Conservation (phyloP, 2,888 invertebrate genomes). For the Strigamia crassipes region DNA sequence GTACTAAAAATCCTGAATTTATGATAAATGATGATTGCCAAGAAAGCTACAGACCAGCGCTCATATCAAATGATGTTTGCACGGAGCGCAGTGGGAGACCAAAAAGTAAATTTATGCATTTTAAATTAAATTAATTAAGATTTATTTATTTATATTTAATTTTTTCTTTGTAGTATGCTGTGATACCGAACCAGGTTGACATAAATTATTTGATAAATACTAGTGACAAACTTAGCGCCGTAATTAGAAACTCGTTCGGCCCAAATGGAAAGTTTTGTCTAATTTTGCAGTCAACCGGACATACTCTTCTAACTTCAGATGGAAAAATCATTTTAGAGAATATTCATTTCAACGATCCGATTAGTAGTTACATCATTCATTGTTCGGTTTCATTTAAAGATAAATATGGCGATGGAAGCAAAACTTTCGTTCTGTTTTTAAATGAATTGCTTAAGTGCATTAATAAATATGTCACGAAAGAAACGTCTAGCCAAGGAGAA, state of each 20-base stretch:
- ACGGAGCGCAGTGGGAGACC: constrained; percentile 68
- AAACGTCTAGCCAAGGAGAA: background rate
- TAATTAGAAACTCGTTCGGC: background rate
- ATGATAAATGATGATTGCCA: constrained; percentile 62
- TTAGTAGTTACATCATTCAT: background rate
- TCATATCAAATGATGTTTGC: constrained; percentile 67
- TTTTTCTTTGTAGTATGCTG: background rate
- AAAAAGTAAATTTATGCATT: background rate
- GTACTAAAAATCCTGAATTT: constrained; percentile 77
- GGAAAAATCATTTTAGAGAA: constrained; percentile 12
- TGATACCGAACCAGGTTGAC: background rate
- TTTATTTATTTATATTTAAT: no score
- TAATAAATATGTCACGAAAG: background rate
- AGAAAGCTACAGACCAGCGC: constrained; percentile 72
- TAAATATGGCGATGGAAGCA: constrained; percentile 19
- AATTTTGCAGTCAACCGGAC: background rate
- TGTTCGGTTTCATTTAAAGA: background rate
- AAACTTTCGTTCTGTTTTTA: constrained; percentile 18
- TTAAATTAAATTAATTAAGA: no score
- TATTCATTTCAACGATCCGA: background rate
- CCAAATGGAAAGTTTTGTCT: constrained; percentile 5
- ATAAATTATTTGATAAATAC: background rate
- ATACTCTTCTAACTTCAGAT: background rate
- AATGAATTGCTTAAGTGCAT: constrained; percentile 12
- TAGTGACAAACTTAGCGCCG: background rate